Evolutionary conservation across 2,797 vertebrate species (phyloP).

Genomic region (Kryptopterus vitreolus): DNA sequence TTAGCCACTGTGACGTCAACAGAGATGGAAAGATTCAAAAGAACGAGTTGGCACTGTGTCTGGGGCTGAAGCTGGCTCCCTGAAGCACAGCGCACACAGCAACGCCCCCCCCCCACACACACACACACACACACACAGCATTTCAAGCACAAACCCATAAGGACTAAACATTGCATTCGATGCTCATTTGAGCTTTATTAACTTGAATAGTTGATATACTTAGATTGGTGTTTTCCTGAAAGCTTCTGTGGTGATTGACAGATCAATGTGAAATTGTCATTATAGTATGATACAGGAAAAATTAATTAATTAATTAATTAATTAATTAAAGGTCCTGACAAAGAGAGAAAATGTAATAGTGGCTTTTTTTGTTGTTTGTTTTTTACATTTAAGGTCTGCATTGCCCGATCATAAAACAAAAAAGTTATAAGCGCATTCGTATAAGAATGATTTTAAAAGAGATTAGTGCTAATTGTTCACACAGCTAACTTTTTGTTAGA

Average conservation of each 20-base stretch:
- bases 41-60: constrained; percentile 90
- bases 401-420: background rate
- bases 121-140: constrained; percentile 2
- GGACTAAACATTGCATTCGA: background rate
- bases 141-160: constrained; percentile 10
- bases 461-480: too few species aligned
- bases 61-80: constrained; percentile 82
- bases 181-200: background rate
- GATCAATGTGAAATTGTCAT: background rate
- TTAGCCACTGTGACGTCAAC: constrained; percentile 89
- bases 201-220: background rate
- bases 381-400: background rate
- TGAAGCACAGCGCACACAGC: constrained; percentile 38
- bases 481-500: too few species aligned
- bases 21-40: constrained; percentile 93
- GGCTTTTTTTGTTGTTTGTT: background rate
- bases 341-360: background rate
- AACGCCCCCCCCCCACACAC: background rate
- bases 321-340: background rate
- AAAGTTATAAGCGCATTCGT: too few species aligned
- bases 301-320: too few species aligned
- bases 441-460: too few species aligned
- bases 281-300: background rate
- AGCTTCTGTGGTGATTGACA: background rate
- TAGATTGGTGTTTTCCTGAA: background rate